Evolutionary conservation across 2,113 vertebrate genomes (phyloP).

Genomic region (Rhabdomys dilectus): DNA sequence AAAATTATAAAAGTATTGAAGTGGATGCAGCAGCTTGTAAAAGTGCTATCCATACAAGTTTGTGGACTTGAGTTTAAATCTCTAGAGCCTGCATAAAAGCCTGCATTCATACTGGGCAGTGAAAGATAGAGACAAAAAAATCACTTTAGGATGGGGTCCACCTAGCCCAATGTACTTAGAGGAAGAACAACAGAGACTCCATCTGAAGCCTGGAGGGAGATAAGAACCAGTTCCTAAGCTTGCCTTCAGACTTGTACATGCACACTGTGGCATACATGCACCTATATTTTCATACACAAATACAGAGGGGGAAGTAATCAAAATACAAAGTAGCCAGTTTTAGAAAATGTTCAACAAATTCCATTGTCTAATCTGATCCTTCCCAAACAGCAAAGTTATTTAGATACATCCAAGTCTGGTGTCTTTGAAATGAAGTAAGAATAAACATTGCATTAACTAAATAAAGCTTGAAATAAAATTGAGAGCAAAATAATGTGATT

Average conservation of each 20-base stretch:
- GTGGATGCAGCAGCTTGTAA: not conserved
- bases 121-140: not conserved
- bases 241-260: no score
- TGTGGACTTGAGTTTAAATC: not conserved
- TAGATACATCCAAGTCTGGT: not conserved
- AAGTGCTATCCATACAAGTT: not conserved
- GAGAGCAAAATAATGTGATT: conserved; percentile 1
- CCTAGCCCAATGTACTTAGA: not conserved
- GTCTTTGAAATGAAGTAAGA: conserved; percentile 1
- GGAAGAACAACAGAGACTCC: not conserved
- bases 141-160: not conserved
- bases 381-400: not conserved
- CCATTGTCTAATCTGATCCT: not conserved
- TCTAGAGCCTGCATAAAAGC: not conserved
- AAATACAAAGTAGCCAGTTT: not conserved
- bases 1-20: not conserved
- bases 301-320: not conserved
- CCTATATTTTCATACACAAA: not conserved
- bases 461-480: conserved; percentile 21
- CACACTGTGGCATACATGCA: not conserved
- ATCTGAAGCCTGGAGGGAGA: not conserved
- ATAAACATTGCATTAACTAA: not conserved
- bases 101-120: not conserved
- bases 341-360: not conserved
- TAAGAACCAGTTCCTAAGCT: not conserved